These are phyloP conservation scores for Metopolophium dirhodum DNA, from an alignment of 1,140 invertebrate species.

Conservation along the genomic window DNA sequence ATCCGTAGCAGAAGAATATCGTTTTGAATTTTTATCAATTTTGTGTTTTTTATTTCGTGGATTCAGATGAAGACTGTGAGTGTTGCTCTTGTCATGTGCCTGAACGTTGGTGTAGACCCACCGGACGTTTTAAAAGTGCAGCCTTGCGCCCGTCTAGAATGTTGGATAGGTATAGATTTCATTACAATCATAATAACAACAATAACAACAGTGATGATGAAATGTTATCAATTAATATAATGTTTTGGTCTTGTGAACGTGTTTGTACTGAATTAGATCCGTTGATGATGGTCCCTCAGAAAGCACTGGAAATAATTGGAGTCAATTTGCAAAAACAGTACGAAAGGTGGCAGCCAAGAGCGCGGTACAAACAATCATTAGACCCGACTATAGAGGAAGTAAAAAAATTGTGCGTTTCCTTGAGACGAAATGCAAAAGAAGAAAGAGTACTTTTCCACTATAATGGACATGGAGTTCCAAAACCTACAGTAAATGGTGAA, in stretches of 20 bases:
- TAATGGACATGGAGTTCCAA: conserved; percentile 98
- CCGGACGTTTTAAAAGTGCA: conserved; percentile 97
- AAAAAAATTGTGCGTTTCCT: conserved; percentile 93
- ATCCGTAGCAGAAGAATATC: not conserved
- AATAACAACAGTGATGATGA: not conserved
- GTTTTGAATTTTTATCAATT: not conserved
- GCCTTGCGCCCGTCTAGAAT: conserved; percentile 93
- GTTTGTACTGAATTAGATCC: conserved; percentile 70
- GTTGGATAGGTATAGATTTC: conserved; percentile 85
- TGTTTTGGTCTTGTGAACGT: not conserved
- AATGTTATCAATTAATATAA: not conserved
- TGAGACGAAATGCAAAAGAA: conserved; percentile 97
- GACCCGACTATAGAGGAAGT: conserved; percentile 99
- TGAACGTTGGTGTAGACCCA: conserved; percentile 99
- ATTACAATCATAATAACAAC: not conserved
- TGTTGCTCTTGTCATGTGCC: conserved; percentile 95
- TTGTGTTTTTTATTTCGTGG: conserved; percentile 49
- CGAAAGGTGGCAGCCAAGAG: conserved; percentile 96
- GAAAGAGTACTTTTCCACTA: conserved; percentile 99
- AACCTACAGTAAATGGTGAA: conserved; percentile 97
- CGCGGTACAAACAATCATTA: conserved; percentile 93
- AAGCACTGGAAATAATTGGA: conserved; percentile 93
- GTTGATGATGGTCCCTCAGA: conserved; percentile 83
- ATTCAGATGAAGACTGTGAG: conserved; percentile 98
- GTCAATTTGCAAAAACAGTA: conserved; percentile 93